Evolutionary conservation across 2,797 vertebrate species (phyloP).

Genomic region (Sparus aurata): DNA sequence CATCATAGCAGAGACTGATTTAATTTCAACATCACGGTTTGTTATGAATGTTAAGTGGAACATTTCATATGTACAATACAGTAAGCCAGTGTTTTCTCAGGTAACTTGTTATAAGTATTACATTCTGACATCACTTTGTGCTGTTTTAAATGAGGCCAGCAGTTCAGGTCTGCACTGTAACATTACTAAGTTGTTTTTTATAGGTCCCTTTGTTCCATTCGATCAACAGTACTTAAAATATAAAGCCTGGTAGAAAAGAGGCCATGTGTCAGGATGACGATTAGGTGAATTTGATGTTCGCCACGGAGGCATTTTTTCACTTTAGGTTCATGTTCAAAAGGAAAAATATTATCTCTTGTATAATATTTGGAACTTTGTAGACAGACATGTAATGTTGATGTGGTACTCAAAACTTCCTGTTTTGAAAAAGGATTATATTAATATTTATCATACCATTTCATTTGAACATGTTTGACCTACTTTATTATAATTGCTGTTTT

Average conservation of each 20-base stretch:
- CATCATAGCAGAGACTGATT: neutral
- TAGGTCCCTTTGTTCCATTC: neutral
- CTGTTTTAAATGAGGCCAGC: neutral
- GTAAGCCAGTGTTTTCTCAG: constrained; percentile 15
- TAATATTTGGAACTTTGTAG: neutral
- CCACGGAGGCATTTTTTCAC: too few species aligned
- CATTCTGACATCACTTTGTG: neutral
- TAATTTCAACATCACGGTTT: constrained; percentile 4
- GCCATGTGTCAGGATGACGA: neutral
- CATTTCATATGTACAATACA: neutral
- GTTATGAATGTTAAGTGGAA: constrained; percentile 15
- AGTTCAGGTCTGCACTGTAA: neutral
- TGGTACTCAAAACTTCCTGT: neutral
- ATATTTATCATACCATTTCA: too few species aligned
- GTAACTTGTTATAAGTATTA: neutral
- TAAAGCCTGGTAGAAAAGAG: neutral
- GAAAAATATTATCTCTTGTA: neutral
- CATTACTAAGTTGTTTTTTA: neutral
- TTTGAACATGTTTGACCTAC: too few species aligned
- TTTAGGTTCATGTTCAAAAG: neutral
- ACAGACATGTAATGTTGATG: neutral
- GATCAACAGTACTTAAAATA: neutral
- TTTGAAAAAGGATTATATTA: too few species aligned
- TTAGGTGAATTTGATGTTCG: neutral
- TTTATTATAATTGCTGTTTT: too few species aligned